These are phyloP conservation scores for Osedax frankpressi DNA, from an alignment of 2,888 invertebrate species.

Conservation along the genomic window DNA sequence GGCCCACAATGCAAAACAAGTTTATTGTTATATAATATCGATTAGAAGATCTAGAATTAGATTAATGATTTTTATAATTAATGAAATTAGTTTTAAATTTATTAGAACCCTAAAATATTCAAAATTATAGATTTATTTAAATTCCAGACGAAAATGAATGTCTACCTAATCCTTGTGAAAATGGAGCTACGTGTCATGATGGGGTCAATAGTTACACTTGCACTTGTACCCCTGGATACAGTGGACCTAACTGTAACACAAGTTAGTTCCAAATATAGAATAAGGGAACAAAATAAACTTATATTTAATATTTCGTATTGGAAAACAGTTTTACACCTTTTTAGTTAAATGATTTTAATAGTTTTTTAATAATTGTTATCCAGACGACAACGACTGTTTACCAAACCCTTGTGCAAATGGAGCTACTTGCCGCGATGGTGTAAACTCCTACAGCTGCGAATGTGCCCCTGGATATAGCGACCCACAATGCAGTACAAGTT, in stretches of 20 bases:
- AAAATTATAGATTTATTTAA: too few species aligned
- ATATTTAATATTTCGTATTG: too few species aligned
- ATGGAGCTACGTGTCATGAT: slow-evolving; percentile 19
- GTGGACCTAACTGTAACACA: slow-evolving; percentile 4
- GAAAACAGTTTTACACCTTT: too few species aligned
- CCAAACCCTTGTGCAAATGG: slow-evolving; percentile 17
- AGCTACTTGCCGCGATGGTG: slow-evolving; percentile 18
- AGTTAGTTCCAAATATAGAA: too few species aligned
- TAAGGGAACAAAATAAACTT: too few species aligned
- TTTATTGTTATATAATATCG: too few species aligned
- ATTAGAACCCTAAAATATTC: too few species aligned
- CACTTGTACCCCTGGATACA: slow-evolving; percentile 14
- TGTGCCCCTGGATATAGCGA: slow-evolving; percentile 6
- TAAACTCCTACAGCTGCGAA: slow-evolving; percentile 17
- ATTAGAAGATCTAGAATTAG: too few species aligned
- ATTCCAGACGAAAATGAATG: slow-evolving; percentile 18
- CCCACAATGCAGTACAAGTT: neutral
- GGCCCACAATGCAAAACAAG: neutral
- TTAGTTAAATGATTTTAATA: too few species aligned
- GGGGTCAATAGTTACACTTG: slow-evolving; percentile 19
- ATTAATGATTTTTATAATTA: too few species aligned
- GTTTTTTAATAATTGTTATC: too few species aligned
- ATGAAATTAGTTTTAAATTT: too few species aligned
- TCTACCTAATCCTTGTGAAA: slow-evolving; percentile 12
- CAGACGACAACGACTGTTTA: slow-evolving; percentile 15